Evolutionary conservation across 2,113 vertebrate species (phyloP).

Genomic region (Maccullochella peelii): DNA sequence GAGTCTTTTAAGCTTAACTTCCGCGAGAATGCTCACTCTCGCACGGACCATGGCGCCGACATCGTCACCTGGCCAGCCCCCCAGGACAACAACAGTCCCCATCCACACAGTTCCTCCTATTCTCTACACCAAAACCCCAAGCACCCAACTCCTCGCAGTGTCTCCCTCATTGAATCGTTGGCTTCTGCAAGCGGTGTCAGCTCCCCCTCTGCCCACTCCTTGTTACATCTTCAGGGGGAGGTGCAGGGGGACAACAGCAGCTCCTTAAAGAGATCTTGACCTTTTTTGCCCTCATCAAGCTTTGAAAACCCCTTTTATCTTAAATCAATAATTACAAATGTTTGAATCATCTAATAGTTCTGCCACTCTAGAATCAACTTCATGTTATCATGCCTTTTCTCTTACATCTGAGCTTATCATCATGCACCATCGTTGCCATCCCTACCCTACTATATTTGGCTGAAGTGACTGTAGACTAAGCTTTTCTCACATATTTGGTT

Average conservation of each 20-base stretch:
- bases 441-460: conserved; percentile 12
- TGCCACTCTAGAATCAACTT: background rate
- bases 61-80: conserved; percentile 85
- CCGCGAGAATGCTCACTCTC: conserved; percentile 90
- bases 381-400: conserved; percentile 3
- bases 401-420: conserved; percentile 26
- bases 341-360: conserved; percentile 20
- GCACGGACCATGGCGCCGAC: conserved; percentile 91
- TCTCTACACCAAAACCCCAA: conserved; percentile 40
- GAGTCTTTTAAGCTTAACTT: conserved; percentile 92
- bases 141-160: conserved; percentile 59
- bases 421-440: background rate
- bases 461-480: conserved; percentile 58
- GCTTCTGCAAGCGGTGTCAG: conserved; percentile 56
- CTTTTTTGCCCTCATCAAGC: background rate
- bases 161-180: conserved; percentile 76
- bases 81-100: conserved; percentile 77
- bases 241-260: conserved; percentile 52
- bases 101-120: conserved; percentile 44
- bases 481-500: conserved; percentile 12
- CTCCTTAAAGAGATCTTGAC: conserved; percentile 46
- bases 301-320: conserved; percentile 3
- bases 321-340: conserved; percentile 27
- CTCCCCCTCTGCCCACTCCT: conserved; percentile 60
- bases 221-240: conserved; percentile 41